Evolutionary conservation across 2,797 vertebrate genomes (phyloP), one percentile per base, ranked within the genome.

Genomic region (Rhinella marina): DNA sequence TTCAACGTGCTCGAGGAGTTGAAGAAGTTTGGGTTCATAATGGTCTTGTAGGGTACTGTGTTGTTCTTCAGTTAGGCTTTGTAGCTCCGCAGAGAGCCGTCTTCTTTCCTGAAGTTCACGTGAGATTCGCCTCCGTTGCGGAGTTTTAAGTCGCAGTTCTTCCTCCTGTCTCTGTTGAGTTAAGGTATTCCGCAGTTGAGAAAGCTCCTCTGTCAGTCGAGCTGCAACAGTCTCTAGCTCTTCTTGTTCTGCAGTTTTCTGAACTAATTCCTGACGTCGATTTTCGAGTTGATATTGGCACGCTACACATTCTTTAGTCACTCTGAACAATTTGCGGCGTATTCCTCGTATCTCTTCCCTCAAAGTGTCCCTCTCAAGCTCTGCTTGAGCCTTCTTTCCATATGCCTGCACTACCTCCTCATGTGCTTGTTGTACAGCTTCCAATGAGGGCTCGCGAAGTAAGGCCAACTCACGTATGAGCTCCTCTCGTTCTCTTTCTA

Each of bases 221-320:
- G 94, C 92, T 0, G 96, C 94, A 82, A 95, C 90, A 17, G 87
- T 90, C 81, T 94, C 93, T 88, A 97, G 95, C 73, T 91, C 93
- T 5, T 93, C 93, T 90, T 77, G 92, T 90, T 93, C 92, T 5
- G 96, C 91, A 0, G 92, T 90, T 27, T 93, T 94, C 90, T 97
- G 96, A 73, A 96, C 95, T 92, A 98, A 95, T 16, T 97, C 95
- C 0, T 97, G 96, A 90, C 94, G 90, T 0, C 92, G 93, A 68
- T 92, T 93, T 70, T 96, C 94, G 91, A 98, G 94, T 78, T 93
- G 94, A 91, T 97, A 96, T 91, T 98, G 96, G 91, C 93, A 97
- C 75, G 96, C 95, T 92, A 99, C 96, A 17, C 96, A 96, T 57
- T 96, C 96, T 92, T 97, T 96, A 1, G 95, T 95, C 73, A 96